Base-by-base conservation (phyloP, 2,888 invertebrate genomes). In the Xestia c-nigrum region DNA sequence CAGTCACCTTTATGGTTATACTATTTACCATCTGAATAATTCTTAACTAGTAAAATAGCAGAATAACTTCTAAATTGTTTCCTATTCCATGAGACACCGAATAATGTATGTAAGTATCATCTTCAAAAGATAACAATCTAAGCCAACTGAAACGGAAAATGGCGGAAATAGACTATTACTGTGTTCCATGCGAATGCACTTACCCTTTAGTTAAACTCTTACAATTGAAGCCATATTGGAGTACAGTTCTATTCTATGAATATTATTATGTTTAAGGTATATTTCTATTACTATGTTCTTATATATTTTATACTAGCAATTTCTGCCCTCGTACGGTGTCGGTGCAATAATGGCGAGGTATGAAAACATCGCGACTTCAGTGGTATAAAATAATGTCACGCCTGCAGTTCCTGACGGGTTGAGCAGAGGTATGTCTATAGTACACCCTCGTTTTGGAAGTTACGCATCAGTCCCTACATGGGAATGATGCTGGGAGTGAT, bases 151-250 rank as follows among this genome's bases (percentile, higher is more conserved):
- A 72, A 72, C 57, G 66, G 85, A 85, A 85, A 78, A 82, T 71
- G 86, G 38, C 84, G 86, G 86, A 79, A 83, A 76, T 74, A 73
- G 84, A 73, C 70, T 76, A 84, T 84, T 86, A 79, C 73, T 50
- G 63, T 47, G 63, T 84, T 84, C 75, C 79, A 71, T 46, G 68
- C 63, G 84, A 55, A 70, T 84, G 84, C 84, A 78, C 66, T 72
- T 72, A 85, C 55, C 63, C 40, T 69, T 66, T 16, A 72, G 63
- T 55, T 70, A 67, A 31, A 69, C 65, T 77, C 64, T 69, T 74
- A 72, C 31, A 57, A 74, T 68, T 71, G 40, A 38, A 61, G 31
- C 46, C n/a, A n/a, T 16, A 64, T 64, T 64, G 64, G 43, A 64
- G 43, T 1, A 73, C 19, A 67, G 31, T 4, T 61, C 38, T 74